Base-by-base conservation (phyloP, 2,113 vertebrate species). In the Xiphias gladius region DNA sequence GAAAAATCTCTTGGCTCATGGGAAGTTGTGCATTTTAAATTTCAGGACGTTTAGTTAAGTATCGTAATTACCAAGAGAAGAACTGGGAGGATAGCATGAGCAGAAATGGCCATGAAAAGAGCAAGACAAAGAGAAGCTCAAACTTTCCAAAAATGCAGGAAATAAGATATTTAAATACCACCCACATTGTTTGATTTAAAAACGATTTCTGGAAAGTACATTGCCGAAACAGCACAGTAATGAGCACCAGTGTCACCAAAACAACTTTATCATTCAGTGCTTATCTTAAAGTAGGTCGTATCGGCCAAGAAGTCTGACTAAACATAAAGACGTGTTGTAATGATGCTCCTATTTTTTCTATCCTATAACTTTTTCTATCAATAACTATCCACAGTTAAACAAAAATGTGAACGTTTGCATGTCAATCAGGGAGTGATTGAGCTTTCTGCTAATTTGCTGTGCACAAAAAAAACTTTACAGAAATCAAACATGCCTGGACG, bases 101-200 rank as follows among this genome's bases (percentile, higher is more conserved):
- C 16, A 71, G 50, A 12, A 28, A 13, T 16, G 11, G 3, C 8
- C 37, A 48, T 8, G 17, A 76, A 76, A 76, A 71, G 30, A 70
- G 37, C 39, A 64, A 80, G 62, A 58, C 3, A 5, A 52, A 13
- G n/a, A 74, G 22, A 62, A 79, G 50, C 11, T 62, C 11, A 24
- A 26, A 57, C n/a, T 26, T 57, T 26, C 20, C 64, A 61, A 26
- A 66, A 76, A 67, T 19, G 17, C 17, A 9, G 67, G 26, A 9
- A 61, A 62, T 32, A 32, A 74, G 19, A 58, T 19, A 61, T 62
- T 16, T 43, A 61, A 85, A 58, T 54, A 17, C 61, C 68, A 26
- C 64, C 79, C 39, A 65, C 70, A 66, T 22, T 43, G 61, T 55
- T 71, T 69, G 58, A 79, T 81, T 37, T 57, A 70, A n/a, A 69